Evolutionary conservation across 1,140 invertebrate genomes (phyloP).

Genomic region (Meloidogyne hapla): DNA sequence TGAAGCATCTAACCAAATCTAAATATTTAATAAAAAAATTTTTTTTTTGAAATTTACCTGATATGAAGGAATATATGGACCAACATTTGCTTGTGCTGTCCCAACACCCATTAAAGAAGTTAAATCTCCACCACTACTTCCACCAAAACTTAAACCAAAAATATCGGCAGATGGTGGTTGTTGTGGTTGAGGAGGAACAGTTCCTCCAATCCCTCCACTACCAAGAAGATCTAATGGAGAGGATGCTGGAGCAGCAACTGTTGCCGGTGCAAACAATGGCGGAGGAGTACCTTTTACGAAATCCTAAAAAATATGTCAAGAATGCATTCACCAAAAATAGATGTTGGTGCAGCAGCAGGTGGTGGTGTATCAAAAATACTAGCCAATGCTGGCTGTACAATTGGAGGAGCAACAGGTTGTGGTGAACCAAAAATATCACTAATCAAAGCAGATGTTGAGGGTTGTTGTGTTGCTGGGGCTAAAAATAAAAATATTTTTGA

Average conservation of each 20-base stretch:
- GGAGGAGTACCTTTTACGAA: neutral
- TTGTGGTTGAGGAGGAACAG: neutral
- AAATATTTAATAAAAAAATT: conserved; percentile 10
- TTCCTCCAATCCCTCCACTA: neutral
- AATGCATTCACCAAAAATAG: conserved; percentile 1
- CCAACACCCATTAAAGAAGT: neutral
- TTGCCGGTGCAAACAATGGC: neutral
- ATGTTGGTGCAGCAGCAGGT: neutral
- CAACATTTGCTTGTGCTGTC: conserved; percentile 31
- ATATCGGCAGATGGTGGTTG: neutral
- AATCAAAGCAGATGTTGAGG: neutral
- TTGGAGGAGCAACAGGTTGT: neutral
- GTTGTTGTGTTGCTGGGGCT: neutral
- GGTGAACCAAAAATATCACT: neutral
- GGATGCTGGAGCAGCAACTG: neutral
- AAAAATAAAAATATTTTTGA: neutral
- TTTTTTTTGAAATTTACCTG: conserved; percentile 63
- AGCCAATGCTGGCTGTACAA: neutral
- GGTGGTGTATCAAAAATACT: conserved; percentile 18
- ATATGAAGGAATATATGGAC: conserved; percentile 40
- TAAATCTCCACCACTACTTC: neutral
- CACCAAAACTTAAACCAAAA: conserved; percentile 19
- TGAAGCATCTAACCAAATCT: conserved; percentile 57
- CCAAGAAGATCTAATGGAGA: neutral
- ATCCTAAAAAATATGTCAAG: too few species aligned